Conservation (phyloP, 2,113 vertebrate species). For the Atrichornis clamosus region DNA sequence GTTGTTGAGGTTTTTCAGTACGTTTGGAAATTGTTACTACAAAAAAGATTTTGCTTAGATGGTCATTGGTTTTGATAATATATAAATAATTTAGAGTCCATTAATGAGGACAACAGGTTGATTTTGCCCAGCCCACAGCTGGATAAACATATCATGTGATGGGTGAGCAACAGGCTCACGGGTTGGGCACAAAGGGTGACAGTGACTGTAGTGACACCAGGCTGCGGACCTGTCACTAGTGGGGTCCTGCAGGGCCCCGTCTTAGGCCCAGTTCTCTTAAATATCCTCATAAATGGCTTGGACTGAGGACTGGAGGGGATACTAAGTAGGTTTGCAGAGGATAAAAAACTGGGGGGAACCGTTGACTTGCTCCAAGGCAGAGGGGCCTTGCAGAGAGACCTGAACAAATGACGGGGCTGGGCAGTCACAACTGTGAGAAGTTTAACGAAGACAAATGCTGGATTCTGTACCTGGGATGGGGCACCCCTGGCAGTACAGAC, state of each 20-base stretch:
- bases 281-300: neutral
- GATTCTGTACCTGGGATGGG: neutral
- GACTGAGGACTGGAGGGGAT: neutral
- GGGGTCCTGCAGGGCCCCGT: neutral
- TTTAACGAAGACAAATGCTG: neutral
- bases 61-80: neutral
- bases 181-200: neutral
- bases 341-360: neutral
- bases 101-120: neutral
- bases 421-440: too few species aligned
- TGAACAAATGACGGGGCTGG: neutral
- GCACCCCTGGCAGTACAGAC: rapidly evolving
- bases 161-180: neutral
- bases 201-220: neutral
- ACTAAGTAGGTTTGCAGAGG: neutral
- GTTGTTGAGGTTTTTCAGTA: neutral
- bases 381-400: neutral
- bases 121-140: neutral
- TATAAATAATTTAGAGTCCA: neutral
- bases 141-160: neutral
- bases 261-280: too few species aligned
- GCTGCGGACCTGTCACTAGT: neutral
- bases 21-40: neutral
- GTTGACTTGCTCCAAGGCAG: neutral
- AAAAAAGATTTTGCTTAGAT: neutral